Evolutionary conservation across 2,888 invertebrate genomes (phyloP), one percentile per base, ranked within the genome.

Genomic region (Agonopterix arenella): DNA sequence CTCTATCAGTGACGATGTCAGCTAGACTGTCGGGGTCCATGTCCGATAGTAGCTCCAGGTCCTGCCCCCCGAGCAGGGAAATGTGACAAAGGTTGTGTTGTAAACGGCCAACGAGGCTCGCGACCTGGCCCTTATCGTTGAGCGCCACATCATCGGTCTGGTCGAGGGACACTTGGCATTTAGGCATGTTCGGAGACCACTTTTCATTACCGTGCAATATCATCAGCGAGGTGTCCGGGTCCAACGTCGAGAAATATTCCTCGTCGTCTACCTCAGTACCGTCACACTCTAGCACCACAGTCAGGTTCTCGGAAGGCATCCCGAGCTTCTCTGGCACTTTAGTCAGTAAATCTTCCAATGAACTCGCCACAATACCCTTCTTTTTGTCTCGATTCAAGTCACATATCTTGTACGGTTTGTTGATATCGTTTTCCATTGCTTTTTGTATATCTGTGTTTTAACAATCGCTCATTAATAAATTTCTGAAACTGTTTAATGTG

Each of bases 221-320:
- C 94, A 97, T 96, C 55, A 96, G 90, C 68, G 93, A 93, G 11
- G 97, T 96, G 69, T 98, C 96, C 58, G 93, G 93, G 65, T 97
- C 97, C 57, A 98, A 88, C 2, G 97, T 97, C 46, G 94, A 94
- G 79, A 98, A 98, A 81, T 97, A 98, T 75, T 97, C 97, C 76
- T 98, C 97, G 71, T 98, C 97, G 66, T 98, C 97, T 47, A 98
- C 95, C 90, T 98, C 97, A 0, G 98, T 98, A 37, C 98, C 98
- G 85, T 98, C 98, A 46, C 93, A 93, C 76, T 98, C 98, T 61
- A 98, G 86, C 41, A 97, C 97, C 52, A 97, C 94, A 49, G 94
- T 95, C 52, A 96, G 88, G 59, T 92, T 92, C 57, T 90, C 90
- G 50, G 90, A 80, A 18, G 93, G 92, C 55, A 93, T 74, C 18